A percentile compares a stretch with the other conserved stretches of the same genome.
Evolutionary conservation across 2,113 vertebrate genomes (phyloP).

Genomic region (Psittacula cyanocephala): DNA sequence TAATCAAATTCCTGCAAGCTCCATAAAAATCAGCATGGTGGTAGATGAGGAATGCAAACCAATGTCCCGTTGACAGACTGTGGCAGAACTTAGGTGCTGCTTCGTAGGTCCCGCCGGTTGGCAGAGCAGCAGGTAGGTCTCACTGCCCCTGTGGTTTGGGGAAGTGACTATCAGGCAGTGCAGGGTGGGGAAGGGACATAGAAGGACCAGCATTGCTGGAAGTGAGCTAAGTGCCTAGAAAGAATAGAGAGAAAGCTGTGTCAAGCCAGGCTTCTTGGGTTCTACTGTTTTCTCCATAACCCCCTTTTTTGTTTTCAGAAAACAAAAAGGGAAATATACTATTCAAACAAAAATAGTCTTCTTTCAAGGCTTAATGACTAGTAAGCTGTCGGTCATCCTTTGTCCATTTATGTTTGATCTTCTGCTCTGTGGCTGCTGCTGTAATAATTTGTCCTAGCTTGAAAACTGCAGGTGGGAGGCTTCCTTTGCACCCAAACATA

Average conservation of each 20-base stretch:
- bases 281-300: not conserved
- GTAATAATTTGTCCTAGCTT: not conserved
- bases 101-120: too few species aligned
- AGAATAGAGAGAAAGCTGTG: not conserved
- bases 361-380: not conserved
- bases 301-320: not conserved
- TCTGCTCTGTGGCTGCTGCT: not conserved
- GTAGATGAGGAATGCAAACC: not conserved
- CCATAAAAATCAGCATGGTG: not conserved
- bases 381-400: not conserved
- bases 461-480: not conserved
- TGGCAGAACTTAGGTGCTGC: not conserved
- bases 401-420: not conserved
- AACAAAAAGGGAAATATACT: not conserved
- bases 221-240: not conserved
- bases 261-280: not conserved
- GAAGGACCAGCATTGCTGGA: not conserved
- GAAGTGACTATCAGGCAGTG: not conserved
- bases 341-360: not conserved
- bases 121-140: not conserved
- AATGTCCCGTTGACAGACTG: not conserved
- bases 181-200: not conserved
- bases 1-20: not conserved
- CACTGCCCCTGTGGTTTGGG: not conserved
- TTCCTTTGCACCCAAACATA: not conserved